A percentile compares a stretch with the other conserved stretches of the same genome.
These are phyloP conservation scores for Bombycilla garrulus DNA, from an alignment of 2,113 vertebrate genomes.

Conservation along the genomic window DNA sequence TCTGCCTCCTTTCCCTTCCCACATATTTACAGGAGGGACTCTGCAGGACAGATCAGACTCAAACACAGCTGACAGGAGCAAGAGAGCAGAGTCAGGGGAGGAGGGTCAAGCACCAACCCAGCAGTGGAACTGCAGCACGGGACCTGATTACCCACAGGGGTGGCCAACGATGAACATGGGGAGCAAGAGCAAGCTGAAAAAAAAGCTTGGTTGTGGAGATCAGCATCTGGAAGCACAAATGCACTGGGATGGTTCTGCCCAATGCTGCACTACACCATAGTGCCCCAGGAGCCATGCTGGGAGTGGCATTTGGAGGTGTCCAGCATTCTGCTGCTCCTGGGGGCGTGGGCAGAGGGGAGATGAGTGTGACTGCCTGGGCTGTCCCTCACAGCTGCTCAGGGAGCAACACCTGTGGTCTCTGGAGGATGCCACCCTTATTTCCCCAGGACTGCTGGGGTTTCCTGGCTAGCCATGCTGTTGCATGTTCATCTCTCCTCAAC, in stretches of 20 bases:
- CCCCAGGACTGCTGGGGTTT: not conserved
- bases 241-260: not conserved
- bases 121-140: not conserved
- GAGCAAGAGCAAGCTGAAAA: not conserved
- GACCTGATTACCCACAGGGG: not conserved
- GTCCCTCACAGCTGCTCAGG: not conserved
- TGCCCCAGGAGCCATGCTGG: not conserved
- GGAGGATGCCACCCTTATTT: not conserved
- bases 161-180: not conserved
- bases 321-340: not conserved
- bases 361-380: not conserved
- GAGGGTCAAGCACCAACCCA: not conserved
- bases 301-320: not conserved
- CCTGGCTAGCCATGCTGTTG: not conserved
- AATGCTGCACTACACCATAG: fast-evolving
- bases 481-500: not conserved
- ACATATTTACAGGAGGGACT: not conserved
- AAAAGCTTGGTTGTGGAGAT: not conserved
- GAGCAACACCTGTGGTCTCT: not conserved
- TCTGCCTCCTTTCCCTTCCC: not conserved
- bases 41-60: not conserved
- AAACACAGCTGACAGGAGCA: not conserved
- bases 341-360: not conserved
- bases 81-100: not conserved
- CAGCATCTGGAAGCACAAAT: not conserved